Evolutionary conservation across 1,140 invertebrate genomes (phyloP).

Genomic region (Drosophila trapezifrons): DNA sequence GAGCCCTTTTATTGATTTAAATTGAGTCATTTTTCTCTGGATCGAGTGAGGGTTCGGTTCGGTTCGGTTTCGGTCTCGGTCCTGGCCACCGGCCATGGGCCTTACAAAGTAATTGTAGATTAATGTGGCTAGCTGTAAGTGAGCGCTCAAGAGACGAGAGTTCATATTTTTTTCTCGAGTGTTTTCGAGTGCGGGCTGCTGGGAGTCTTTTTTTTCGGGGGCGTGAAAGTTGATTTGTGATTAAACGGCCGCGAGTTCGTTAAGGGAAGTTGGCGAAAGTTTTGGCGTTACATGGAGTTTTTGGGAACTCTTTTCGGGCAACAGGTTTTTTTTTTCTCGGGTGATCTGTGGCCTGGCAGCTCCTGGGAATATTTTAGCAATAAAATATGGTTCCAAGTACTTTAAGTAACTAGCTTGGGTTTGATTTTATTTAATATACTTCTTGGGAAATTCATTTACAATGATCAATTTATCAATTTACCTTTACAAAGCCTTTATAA

Average conservation of each 20-base stretch:
- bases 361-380: slow-evolving; percentile 1
- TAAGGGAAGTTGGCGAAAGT: slow-evolving; percentile 52
- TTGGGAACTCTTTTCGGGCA: slow-evolving; percentile 28
- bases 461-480: background rate
- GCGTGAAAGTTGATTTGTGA: slow-evolving; percentile 53
- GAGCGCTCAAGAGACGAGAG: slow-evolving; percentile 48
- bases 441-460: background rate
- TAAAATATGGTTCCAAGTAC: too few species aligned
- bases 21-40: slow-evolving; percentile 71
- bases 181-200: slow-evolving; percentile 14
- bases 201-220: slow-evolving; percentile 26
- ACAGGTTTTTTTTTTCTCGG: slow-evolving; percentile 20
- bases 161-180: slow-evolving; percentile 44
- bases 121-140: slow-evolving; percentile 57
- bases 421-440: background rate
- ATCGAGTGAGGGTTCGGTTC: background rate
- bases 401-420: background rate
- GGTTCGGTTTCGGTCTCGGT: background rate
- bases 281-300: slow-evolving; percentile 16
- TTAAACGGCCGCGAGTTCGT: slow-evolving; percentile 34
- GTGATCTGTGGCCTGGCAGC: background rate
- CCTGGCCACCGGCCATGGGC: slow-evolving; percentile 28
- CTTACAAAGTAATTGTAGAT: slow-evolving; percentile 64
- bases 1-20: slow-evolving; percentile 73
- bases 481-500: background rate